These are phyloP conservation scores for Cranoglanis bouderius DNA, from an alignment of 2,113 vertebrate genomes.

Conservation along the genomic window DNA sequence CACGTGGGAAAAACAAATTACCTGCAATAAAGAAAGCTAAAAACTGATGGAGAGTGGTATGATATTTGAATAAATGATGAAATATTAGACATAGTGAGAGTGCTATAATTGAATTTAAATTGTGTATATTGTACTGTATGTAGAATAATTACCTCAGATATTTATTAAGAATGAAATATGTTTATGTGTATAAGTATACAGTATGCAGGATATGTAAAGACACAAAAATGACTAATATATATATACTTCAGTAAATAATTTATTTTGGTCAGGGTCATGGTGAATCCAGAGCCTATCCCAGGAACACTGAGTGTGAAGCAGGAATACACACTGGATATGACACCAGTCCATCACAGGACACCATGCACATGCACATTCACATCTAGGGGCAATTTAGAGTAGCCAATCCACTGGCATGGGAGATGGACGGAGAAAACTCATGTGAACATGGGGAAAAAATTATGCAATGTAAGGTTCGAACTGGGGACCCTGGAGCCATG, in stretches of 20 bases:
- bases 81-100: neutral
- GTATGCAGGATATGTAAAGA: too few species aligned
- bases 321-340: neutral
- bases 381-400: neutral
- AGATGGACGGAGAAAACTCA: neutral
- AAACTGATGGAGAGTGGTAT: conserved; percentile 11
- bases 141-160: neutral
- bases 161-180: neutral
- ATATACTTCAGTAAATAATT: neutral
- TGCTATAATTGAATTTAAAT: neutral
- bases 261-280: neutral
- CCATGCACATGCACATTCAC: neutral
- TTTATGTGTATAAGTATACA: too few species aligned
- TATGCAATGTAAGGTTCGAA: neutral
- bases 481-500: neutral
- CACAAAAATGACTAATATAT: neutral
- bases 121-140: conserved; percentile 3
- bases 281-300: neutral
- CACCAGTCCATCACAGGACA: neutral
- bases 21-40: conserved; percentile 18
- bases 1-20: conserved; percentile 20
- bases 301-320: neutral
- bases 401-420: neutral
- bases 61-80: conserved; percentile 9
- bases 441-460: neutral